Conservation (phyloP, 2,797 vertebrate genomes). For the Gambelia wislizenii region DNA sequence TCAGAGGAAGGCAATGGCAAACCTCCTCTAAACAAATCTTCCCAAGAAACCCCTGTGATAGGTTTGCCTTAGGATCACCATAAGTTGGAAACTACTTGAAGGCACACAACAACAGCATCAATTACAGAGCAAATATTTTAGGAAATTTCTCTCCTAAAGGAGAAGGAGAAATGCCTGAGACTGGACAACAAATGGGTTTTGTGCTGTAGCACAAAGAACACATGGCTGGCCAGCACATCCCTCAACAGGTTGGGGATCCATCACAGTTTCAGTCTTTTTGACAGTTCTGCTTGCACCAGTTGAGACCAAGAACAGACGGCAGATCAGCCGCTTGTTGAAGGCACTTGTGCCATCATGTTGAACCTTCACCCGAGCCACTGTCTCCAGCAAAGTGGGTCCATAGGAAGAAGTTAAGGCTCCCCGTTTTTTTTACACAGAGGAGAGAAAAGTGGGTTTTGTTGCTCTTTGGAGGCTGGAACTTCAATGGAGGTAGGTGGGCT, state of each 20-base stretch:
- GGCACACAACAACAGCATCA: too few relatives aligned
- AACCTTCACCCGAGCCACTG: conserved; percentile 44
- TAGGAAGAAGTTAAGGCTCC: conserved; percentile 52
- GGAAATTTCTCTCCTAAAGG: conserved; percentile 35
- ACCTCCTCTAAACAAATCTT: too few relatives aligned
- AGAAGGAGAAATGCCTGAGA: conserved; percentile 58
- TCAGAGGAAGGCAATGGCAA: too few relatives aligned
- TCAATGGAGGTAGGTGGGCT: conserved; percentile 91
- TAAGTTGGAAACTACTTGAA: too few relatives aligned
- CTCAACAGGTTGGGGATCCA: conserved; percentile 45
- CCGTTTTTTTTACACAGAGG: background rate
- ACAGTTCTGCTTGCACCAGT: background rate
- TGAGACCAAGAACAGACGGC: background rate
- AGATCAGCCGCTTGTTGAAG: conserved; percentile 27
- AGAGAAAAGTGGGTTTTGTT: background rate
- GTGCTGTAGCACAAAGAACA: too few relatives aligned
- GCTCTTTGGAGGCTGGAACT: conserved; percentile 16
- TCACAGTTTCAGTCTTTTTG: conserved; percentile 62
- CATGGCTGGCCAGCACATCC: too few relatives aligned
- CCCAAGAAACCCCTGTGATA: too few relatives aligned
- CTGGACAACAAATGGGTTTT: background rate
- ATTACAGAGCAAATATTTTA: conserved; percentile 21
- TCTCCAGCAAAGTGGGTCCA: conserved; percentile 57
- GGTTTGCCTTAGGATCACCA: too few relatives aligned
- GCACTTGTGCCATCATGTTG: conserved; percentile 19